These are phyloP conservation scores for Solenopsis fugax DNA, from an alignment of 1,140 invertebrate species.

Conservation along the genomic window DNA sequence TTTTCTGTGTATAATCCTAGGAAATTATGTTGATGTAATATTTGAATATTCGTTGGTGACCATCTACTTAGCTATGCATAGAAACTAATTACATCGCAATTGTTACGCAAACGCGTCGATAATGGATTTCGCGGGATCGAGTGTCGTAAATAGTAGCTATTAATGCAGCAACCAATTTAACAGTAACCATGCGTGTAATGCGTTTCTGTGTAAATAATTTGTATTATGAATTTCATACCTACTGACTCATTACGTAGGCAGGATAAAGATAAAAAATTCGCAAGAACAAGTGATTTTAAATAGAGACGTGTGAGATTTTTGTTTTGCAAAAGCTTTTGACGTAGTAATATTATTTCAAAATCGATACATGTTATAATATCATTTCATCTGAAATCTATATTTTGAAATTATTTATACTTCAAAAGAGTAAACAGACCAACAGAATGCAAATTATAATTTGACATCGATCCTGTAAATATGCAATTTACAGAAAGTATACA, in stretches of 20 bases:
- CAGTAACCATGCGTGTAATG: background rate
- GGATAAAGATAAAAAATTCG: background rate
- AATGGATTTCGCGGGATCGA: slow-evolving; percentile 35
- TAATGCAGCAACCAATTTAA: slow-evolving; percentile 40
- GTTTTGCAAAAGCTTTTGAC: background rate
- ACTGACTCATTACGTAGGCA: background rate
- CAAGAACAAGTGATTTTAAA: background rate
- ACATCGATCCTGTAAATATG: background rate
- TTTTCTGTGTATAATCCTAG: background rate
- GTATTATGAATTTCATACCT: slow-evolving; percentile 16
- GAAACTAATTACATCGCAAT: slow-evolving; percentile 44
- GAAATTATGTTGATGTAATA: slow-evolving; percentile 12
- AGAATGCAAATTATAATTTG: background rate
- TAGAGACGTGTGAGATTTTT: background rate
- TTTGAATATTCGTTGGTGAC: background rate
- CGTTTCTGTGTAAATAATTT: slow-evolving; percentile 8
- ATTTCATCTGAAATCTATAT: slow-evolving; percentile 14
- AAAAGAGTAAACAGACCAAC: background rate
- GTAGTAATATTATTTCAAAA: slow-evolving; percentile 1
- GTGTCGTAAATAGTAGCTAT: slow-evolving; percentile 37
- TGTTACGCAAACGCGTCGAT: slow-evolving; percentile 29
- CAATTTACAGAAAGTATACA: background rate
- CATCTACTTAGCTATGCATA: background rate
- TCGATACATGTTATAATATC: background rate
- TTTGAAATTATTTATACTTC: slow-evolving; percentile 20